phyloP scores from a whole-genome alignment of 2,888 invertebrate species.

The Heliconius ethilla region DNA sequence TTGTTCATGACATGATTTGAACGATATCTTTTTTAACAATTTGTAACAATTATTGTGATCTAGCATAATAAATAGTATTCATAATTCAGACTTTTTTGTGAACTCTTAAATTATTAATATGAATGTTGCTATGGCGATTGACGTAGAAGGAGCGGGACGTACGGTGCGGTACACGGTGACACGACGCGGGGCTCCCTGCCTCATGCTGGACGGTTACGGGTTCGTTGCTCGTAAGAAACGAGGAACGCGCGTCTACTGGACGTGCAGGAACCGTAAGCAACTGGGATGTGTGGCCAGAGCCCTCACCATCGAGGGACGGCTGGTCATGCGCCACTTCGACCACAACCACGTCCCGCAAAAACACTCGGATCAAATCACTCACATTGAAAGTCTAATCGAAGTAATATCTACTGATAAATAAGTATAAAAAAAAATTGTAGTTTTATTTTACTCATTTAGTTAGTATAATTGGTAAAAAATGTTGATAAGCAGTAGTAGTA shows the following conservation, averaged over 20 bases:
- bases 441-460: background rate
- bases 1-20: constrained; percentile 37
- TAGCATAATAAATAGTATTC: constrained; percentile 47
- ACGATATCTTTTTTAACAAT: constrained; percentile 27
- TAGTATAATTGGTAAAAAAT: background rate
- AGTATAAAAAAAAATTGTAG: constrained; percentile 15
- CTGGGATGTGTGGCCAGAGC: constrained; percentile 67
- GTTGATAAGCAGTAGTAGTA: background rate
- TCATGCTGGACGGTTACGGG: constrained; percentile 67
- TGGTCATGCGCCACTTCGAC: constrained; percentile 54
- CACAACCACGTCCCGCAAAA: constrained; percentile 65
- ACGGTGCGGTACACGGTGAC: constrained; percentile 71
- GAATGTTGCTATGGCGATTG: constrained; percentile 42
- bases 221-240: constrained; percentile 74
- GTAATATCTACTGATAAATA: constrained; percentile 54
- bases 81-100: constrained; percentile 37
- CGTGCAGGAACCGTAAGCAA: constrained; percentile 64
- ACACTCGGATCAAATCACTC: constrained; percentile 56
- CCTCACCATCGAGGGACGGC: constrained; percentile 65
- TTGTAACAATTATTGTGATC: constrained; percentile 43
- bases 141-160: constrained; percentile 52
- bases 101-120: constrained; percentile 14
- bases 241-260: constrained; percentile 73
- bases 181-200: constrained; percentile 71
- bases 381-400: constrained; percentile 75